Percentiles rank a stretch among this genome's conserved stretches.
Evolutionary conservation across 2,888 invertebrate genomes (phyloP).

Genomic region (Lepidochrysops patricia): DNA sequence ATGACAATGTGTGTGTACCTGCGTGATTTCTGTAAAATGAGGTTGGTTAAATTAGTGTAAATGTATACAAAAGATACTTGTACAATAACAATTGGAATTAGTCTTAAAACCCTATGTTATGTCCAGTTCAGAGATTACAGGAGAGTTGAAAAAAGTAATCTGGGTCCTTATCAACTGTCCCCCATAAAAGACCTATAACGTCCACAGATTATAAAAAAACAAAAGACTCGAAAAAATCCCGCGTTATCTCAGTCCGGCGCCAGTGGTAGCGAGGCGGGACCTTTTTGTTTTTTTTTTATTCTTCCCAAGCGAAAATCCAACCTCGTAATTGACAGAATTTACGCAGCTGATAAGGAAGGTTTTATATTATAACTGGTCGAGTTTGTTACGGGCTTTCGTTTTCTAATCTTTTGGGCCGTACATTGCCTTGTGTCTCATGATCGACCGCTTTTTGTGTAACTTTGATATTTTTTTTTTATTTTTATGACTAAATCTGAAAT

Average conservation of each 20-base stretch:
- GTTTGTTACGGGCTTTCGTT: slow-evolving; percentile 19
- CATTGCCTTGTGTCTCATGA: slow-evolving; percentile 14
- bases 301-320: slow-evolving; percentile 33
- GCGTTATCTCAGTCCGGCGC: slow-evolving; percentile 51
- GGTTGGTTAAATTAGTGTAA: too few relatives aligned
- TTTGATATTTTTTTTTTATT: background rate
- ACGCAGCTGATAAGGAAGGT: slow-evolving; percentile 49
- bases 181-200: slow-evolving; percentile 48
- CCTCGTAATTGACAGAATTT: slow-evolving; percentile 59
- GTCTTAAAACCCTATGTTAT: slow-evolving; percentile 15
- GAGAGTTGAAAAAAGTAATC: slow-evolving; percentile 38
- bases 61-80: background rate
- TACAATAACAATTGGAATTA: slow-evolving; percentile 6
- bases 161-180: slow-evolving; percentile 35
- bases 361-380: slow-evolving; percentile 35
- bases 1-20: too few relatives aligned
- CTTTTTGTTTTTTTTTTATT: slow-evolving; percentile 31
- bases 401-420: slow-evolving; percentile 20
- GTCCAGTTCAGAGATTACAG: slow-evolving; percentile 17
- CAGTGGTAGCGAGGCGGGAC: slow-evolving; percentile 42
- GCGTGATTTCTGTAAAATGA: too few relatives aligned
- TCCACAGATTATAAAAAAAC: slow-evolving; percentile 36
- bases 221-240: slow-evolving; percentile 40
- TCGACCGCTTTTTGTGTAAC: background rate
- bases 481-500: slow-evolving; percentile 14